Evolutionary conservation across 2,797 vertebrate genomes (phyloP).

Genomic region (Sebastolobus alascanus): DNA sequence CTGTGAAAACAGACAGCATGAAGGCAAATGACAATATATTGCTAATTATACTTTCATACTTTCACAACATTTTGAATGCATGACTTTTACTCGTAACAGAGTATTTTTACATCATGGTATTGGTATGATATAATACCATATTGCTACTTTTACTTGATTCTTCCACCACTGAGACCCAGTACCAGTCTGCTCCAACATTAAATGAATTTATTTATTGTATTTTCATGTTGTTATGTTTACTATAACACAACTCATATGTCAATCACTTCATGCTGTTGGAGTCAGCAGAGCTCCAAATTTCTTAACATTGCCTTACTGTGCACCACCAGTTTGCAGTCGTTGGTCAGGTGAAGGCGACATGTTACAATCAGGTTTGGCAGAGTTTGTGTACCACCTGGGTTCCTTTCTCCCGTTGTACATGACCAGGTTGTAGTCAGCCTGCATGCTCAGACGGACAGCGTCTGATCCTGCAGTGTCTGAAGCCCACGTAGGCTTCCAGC

Average conservation of each 20-base stretch:
- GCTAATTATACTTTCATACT: neutral
- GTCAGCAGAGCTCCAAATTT: slow-evolving; percentile 21
- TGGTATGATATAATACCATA: too few relatives aligned
- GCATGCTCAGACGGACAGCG: slow-evolving; percentile 34
- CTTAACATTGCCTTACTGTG: rapidly evolving
- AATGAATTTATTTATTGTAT: too few relatives aligned
- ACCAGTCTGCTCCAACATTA: too few relatives aligned
- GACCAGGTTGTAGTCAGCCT: slow-evolving; percentile 68
- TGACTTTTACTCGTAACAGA: too few relatives aligned
- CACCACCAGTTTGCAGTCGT: slow-evolving; percentile 45
- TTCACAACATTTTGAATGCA: too few relatives aligned
- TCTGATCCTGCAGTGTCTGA: slow-evolving; percentile 16
- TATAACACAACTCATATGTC: too few relatives aligned
- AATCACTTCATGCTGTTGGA: slow-evolving; percentile 27
- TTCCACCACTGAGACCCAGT: too few relatives aligned
- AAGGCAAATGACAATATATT: neutral
- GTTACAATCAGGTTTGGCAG: rapidly evolving
- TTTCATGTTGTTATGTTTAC: too few relatives aligned
- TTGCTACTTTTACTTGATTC: too few relatives aligned
- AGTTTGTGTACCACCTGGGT: slow-evolving; percentile 18
- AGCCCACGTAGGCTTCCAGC: slow-evolving; percentile 56
- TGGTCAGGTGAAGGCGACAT: slow-evolving; percentile 19
- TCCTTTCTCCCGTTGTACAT: neutral
- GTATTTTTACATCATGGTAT: too few relatives aligned
- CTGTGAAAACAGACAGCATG: neutral